Conservation (phyloP, 2,888 invertebrate species). For the Drosophila leonis region DNA sequence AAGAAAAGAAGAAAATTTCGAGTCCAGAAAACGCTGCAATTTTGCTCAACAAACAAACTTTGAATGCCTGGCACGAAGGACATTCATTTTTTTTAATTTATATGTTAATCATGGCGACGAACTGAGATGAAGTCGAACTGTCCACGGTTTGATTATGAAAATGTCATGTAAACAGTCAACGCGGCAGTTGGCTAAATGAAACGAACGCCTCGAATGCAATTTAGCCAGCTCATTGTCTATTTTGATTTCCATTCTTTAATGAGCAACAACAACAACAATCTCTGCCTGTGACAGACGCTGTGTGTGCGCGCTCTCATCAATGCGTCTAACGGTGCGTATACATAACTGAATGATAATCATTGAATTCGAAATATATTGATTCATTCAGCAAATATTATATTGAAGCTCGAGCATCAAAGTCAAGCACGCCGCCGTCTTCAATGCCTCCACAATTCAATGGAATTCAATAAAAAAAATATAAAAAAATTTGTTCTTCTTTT, state of each 20-base stretch:
- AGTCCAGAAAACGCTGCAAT: slow-evolving; percentile 27
- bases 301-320: slow-evolving; percentile 25
- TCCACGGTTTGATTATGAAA: slow-evolving; percentile 42
- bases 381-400: slow-evolving; percentile 35
- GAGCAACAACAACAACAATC: slow-evolving; percentile 40
- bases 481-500: neutral
- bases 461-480: neutral
- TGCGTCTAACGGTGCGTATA: slow-evolving; percentile 44
- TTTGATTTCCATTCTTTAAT: slow-evolving; percentile 64
- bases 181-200: slow-evolving; percentile 24
- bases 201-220: slow-evolving; percentile 45
- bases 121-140: neutral
- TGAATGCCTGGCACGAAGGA: slow-evolving; percentile 54
- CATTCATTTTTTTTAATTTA: slow-evolving; percentile 64
- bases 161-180: slow-evolving; percentile 31
- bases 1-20: no score
- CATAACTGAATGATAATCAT: slow-evolving; percentile 45
- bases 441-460: slow-evolving; percentile 13
- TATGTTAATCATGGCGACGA: slow-evolving; percentile 60
- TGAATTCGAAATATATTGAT: slow-evolving; percentile 32
- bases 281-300: slow-evolving; percentile 30
- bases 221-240: slow-evolving; percentile 56
- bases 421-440: neutral
- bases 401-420: slow-evolving; percentile 30
- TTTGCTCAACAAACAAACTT: slow-evolving; percentile 32